These are phyloP conservation scores for Deilephila elpenor DNA, from an alignment of 2,888 invertebrate genomes.

Conservation along the genomic window DNA sequence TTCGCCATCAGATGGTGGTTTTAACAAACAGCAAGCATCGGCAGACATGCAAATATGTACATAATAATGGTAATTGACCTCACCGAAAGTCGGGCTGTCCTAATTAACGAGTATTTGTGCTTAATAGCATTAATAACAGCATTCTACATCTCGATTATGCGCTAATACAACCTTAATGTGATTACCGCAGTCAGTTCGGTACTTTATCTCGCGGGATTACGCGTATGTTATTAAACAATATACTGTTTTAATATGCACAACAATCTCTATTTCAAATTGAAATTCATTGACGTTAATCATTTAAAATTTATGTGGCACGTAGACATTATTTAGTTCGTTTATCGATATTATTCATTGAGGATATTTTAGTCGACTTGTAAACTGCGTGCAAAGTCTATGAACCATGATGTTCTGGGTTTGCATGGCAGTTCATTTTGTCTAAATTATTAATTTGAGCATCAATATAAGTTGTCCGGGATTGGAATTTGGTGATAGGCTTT, in stretches of 20 bases:
- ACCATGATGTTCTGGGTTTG: too few species aligned
- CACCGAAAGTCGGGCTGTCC: conserved; percentile 6
- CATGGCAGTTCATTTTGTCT: too few species aligned
- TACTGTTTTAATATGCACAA: neutral
- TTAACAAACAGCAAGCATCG: neutral
- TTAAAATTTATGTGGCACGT: neutral
- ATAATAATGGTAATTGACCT: neutral
- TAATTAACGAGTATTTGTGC: conserved; percentile 20
- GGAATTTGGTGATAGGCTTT: too few species aligned
- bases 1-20: too few species aligned
- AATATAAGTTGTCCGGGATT: too few species aligned
- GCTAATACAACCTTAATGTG: conserved; percentile 27
- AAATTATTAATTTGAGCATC: too few species aligned
- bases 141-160: conserved; percentile 25
- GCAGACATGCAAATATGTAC: neutral
- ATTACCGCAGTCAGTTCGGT: conserved; percentile 16
- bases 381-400: too few species aligned
- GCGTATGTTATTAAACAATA: neutral
- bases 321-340: neutral
- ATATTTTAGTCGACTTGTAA: too few species aligned
- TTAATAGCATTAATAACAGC: conserved; percentile 19
- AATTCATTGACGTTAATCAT: conserved; percentile 3
- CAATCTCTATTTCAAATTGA: neutral
- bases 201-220: conserved; percentile 29
- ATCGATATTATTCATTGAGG: neutral